Evolutionary conservation across 2,113 vertebrate species (phyloP), one percentile per base, ranked within the genome.

Genomic region (Anolis sagrei): DNA sequence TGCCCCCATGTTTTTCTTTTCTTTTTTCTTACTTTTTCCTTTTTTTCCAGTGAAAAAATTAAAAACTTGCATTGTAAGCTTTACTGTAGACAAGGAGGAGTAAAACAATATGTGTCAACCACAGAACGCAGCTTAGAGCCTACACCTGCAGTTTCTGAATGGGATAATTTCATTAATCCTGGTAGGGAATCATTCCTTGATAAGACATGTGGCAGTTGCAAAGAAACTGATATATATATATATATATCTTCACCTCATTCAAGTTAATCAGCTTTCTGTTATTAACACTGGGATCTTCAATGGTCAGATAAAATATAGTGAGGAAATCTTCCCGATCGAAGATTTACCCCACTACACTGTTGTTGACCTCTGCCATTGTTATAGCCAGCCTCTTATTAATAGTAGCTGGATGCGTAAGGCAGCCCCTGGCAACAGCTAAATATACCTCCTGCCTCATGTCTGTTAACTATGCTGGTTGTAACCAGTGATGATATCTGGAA

Each of bases 221-320:
- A 90, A 89, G 81, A 72, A 91, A 88, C 91, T 91, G 92, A 88
- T 94, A 94, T 91, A 91, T 94, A 92, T 92, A 92, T 93, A 91
- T 94, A 92, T 92, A 92, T 93, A 88, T 94, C 93, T n/a, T n/a
- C 87, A 93, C 92, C 88, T 92, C 90, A 93, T 93, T 95, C 91
- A 95, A 95, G 88, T 82, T 85, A 93, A 90, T 89, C 89, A 77
- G 64, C 89, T 92, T 91, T 70, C 72, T 87, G 79, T 94, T 92
- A 94, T 90, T 80, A 86, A 81, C 72, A 79, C 34, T 58, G 29
- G 83, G 90, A 78, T 90, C 87, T 58, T 44, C 88, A 93, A 90
- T 36, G 32, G 14, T 78, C n/a, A 64, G 84, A 75, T 86, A 39
- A 89, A 86, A 89, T 87, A 76, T 62, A 78, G 86, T 92, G 81